Percentiles rank a stretch among this genome's conserved stretches.
These are phyloP conservation scores for Burhinus bistriatus DNA, from an alignment of 2,113 vertebrate genomes.

Conservation along the genomic window DNA sequence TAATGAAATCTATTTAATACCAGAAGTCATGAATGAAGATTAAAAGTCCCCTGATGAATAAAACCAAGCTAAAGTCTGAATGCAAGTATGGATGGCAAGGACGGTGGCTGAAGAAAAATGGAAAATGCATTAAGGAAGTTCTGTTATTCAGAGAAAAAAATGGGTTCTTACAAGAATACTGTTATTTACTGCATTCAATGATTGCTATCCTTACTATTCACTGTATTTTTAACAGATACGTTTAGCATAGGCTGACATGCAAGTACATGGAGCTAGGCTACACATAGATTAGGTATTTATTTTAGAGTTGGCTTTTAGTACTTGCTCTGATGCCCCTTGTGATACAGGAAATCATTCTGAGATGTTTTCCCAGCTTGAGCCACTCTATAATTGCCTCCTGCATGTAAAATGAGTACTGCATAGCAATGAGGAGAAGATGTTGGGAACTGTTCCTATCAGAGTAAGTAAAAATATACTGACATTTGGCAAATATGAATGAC, in stretches of 20 bases:
- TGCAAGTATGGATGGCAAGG: background rate
- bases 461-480: background rate
- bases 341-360: background rate
- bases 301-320: background rate
- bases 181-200: background rate
- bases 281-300: background rate
- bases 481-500: background rate
- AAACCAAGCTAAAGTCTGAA: background rate
- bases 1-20: background rate
- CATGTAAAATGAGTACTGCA: background rate
- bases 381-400: background rate
- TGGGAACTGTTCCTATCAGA: background rate
- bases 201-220: background rate
- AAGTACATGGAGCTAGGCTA: background rate
- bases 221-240: background rate
- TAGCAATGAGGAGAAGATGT: background rate
- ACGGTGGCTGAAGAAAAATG: background rate
- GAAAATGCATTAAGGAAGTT: background rate
- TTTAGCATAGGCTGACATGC: background rate
- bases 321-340: background rate
- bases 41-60: background rate
- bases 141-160: background rate
- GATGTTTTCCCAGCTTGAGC: background rate
- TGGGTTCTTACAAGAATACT: background rate
- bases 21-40: background rate